These are phyloP conservation scores for Eupithecia abbreviata DNA, from an alignment of 2,888 invertebrate genomes.

Conservation along the genomic window DNA sequence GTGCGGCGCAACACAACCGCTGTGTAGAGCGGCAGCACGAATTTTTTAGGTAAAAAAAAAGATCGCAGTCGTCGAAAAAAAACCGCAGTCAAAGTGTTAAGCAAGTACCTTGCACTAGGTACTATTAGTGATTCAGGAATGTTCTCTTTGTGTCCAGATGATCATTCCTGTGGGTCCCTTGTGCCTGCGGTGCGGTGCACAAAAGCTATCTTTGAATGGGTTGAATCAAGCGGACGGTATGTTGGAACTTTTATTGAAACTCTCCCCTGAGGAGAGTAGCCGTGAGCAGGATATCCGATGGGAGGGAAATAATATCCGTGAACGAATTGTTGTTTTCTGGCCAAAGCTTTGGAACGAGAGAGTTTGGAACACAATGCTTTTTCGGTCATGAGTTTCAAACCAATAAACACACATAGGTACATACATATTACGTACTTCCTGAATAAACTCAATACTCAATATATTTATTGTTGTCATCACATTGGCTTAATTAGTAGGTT, in stretches of 20 bases:
- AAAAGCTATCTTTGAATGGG: conserved; percentile 48
- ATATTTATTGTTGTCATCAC: no score
- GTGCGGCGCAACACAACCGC: no score
- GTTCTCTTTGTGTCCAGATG: conserved; percentile 24
- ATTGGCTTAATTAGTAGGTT: no score
- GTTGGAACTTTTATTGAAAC: conserved; percentile 43
- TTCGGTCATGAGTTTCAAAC: neutral
- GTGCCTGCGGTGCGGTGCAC: conserved; percentile 35
- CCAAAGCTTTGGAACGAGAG: neutral
- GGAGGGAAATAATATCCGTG: neutral
- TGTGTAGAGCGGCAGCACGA: no score
- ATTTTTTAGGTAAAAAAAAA: no score
- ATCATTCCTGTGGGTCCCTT: conserved; percentile 38
- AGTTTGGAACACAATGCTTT: neutral
- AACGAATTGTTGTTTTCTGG: conserved; percentile 14
- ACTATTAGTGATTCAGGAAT: conserved; percentile 24
- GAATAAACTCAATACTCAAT: no score
- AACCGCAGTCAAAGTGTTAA: no score
- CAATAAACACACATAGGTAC: no score
- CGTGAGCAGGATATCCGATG: conserved; percentile 10
- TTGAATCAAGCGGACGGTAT: conserved; percentile 49
- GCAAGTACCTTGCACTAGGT: neutral
- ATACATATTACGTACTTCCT: no score
- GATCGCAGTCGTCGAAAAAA: no score
- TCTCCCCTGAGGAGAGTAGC: conserved; percentile 28